Base-by-base conservation (phyloP, 2,797 vertebrate species). In the Cynopterus sphinx region DNA sequence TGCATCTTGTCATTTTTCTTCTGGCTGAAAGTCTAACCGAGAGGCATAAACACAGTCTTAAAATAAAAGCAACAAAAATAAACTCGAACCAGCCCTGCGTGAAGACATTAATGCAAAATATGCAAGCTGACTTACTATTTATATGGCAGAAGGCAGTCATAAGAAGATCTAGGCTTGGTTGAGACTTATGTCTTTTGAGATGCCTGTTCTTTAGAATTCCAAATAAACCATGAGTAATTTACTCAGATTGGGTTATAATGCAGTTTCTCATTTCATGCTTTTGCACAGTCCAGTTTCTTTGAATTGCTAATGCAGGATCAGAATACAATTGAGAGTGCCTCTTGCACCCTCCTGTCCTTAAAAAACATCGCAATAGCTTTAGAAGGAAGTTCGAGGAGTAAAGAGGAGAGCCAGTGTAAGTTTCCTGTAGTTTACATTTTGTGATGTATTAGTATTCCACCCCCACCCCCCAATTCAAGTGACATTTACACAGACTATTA, bases 1-100 rank as follows among this genome's bases (percentile, higher is more conserved):
- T 87, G 85, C 86, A 55, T 97, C 91, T 96, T 96, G 96, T 95
- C 94, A 74, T 97, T 95, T 91, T 93, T 84, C 78, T 84, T 90
- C 78, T 96, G 90, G 87, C 94, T 97, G 87, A 81, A 96, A 96
- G 87, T 96, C 87, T 92, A 85, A 95, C 81, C 77, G 92, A 96
- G 84, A 96, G 89, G 95, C 90, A 97, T 96, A 97, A 97, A 97
- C 82, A 97, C 73, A 88, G 90, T 95, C 94, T 93, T 97, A 93
- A 97, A 97, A 97, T 97, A 97, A 97, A 97, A 97, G 97, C 96
- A 97, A 98, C 95, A 97, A 97, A 97, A 97, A 97, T 98, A 97
- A 97, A 98, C 95, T 95, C 31, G 24, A 92, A 89, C 87, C 88
- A 97, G 97, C 82, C 87, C 78, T 87, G 82, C 46, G 9, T 92